Conservation (phyloP, 2,113 vertebrate species). For the Prinia subflava region DNA sequence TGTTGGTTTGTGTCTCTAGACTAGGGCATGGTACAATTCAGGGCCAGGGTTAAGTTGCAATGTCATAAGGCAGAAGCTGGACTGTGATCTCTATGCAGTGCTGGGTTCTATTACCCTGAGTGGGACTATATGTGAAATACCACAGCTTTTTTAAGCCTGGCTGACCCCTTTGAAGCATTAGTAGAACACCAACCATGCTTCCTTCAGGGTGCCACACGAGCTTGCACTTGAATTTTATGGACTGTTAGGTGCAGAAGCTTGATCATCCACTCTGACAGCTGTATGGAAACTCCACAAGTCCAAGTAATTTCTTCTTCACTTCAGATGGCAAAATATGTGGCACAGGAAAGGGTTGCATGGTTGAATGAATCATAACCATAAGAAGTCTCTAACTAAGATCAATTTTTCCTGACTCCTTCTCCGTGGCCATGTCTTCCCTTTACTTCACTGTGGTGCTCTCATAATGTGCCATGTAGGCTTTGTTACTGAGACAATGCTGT, state of each 20-base stretch:
- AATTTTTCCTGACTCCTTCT: not conserved
- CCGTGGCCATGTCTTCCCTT: not conserved
- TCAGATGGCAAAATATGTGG: not conserved
- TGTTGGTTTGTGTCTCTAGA: not conserved
- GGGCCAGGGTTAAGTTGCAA: not conserved
- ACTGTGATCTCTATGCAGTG: not conserved
- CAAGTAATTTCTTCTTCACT: not conserved
- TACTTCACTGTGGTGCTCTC: not conserved
- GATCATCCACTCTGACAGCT: not conserved
- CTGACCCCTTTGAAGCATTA: not conserved
- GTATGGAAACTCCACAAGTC: not conserved
- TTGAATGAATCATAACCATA: not conserved
- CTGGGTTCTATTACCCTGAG: not conserved
- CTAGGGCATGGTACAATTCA: not conserved
- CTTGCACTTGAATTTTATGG: not conserved
- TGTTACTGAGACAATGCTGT: not conserved
- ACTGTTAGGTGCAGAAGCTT: not conserved
- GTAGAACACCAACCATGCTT: not conserved
- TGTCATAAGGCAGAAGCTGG: not conserved
- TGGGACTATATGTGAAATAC: not conserved
- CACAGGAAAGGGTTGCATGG: not conserved
- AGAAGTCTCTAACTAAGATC: not conserved
- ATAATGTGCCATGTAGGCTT: not conserved
- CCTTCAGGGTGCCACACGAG: not conserved
- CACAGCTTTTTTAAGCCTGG: not conserved